Evolutionary conservation across 2,797 vertebrate species (phyloP).

Genomic region (Onychomys leucogaster): DNA sequence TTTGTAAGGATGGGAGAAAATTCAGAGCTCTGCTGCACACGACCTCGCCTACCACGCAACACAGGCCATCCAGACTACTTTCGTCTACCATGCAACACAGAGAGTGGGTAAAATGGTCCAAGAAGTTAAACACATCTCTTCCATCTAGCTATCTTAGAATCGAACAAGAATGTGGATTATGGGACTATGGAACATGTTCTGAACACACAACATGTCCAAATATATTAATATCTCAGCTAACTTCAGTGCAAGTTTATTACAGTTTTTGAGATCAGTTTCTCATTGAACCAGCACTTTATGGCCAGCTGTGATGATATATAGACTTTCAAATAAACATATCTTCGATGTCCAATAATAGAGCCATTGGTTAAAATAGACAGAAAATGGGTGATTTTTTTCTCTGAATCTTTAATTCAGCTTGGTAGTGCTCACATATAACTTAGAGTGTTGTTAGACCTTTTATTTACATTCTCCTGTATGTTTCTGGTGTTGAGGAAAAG

Average conservation of each 20-base stretch:
- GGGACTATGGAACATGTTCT: background rate
- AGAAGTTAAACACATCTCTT: background rate
- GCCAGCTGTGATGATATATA: background rate
- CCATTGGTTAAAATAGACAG: background rate
- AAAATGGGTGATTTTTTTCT: background rate
- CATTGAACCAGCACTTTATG: background rate
- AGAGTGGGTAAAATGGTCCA: too few species aligned
- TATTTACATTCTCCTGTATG: background rate
- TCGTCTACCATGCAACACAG: too few species aligned
- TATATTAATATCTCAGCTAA: background rate
- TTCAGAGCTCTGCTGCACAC: background rate
- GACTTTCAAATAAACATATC: background rate
- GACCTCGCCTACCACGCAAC: background rate
- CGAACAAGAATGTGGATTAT: background rate
- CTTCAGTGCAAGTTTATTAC: background rate
- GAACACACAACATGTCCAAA: background rate
- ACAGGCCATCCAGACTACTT: background rate
- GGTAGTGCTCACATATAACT: background rate
- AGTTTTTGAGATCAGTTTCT: slow-evolving; percentile 5
- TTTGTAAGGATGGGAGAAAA: slow-evolving; percentile 40
- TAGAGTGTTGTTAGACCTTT: background rate
- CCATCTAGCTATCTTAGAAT: background rate
- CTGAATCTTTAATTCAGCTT: background rate
- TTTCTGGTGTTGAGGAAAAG: background rate
- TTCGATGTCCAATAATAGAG: background rate